Evolutionary conservation across 2,113 vertebrate species (phyloP).

Genomic region (Sigmodon hispidus): DNA sequence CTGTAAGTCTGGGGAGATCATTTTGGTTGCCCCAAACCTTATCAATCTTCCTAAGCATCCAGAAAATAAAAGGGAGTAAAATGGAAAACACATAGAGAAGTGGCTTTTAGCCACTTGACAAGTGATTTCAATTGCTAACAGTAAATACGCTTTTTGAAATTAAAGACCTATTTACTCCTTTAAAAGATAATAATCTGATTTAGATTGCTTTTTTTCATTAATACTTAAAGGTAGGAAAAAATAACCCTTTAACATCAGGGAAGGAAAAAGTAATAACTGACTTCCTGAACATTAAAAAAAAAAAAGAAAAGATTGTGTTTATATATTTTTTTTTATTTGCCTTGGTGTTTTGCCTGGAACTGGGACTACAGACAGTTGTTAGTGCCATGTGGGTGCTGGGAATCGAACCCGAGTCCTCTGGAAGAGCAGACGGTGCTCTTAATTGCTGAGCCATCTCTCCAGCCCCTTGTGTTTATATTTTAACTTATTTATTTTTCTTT

Average conservation of each 20-base stretch:
- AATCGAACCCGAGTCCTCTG: too few relatives aligned
- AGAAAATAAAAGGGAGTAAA: not conserved
- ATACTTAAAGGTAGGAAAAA: slow-evolving; percentile 23
- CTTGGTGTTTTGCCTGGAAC: too few relatives aligned
- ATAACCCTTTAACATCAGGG: not conserved
- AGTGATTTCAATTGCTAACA: not conserved
- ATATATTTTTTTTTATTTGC: not conserved
- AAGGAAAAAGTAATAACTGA: not conserved
- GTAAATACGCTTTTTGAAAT: not conserved
- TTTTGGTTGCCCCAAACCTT: not conserved
- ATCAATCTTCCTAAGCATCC: not conserved
- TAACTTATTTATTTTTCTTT: not conserved
- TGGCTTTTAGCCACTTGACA: not conserved
- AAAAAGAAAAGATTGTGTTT: not conserved
- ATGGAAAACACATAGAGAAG: not conserved
- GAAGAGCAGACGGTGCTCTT: too few relatives aligned
- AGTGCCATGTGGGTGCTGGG: too few relatives aligned
- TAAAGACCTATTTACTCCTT: slow-evolving; percentile 21
- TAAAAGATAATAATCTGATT: not conserved
- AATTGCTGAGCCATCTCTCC: too few relatives aligned
- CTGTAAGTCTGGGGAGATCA: not conserved
- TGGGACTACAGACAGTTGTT: too few relatives aligned
- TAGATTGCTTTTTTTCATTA: not conserved
- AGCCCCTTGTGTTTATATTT: not conserved
- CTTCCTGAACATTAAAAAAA: not conserved